A percentile compares a stretch with the other conserved stretches of the same genome.
phyloP scores from a whole-genome alignment of 2,797 vertebrate genomes.

The Fistularia commersonii region DNA sequence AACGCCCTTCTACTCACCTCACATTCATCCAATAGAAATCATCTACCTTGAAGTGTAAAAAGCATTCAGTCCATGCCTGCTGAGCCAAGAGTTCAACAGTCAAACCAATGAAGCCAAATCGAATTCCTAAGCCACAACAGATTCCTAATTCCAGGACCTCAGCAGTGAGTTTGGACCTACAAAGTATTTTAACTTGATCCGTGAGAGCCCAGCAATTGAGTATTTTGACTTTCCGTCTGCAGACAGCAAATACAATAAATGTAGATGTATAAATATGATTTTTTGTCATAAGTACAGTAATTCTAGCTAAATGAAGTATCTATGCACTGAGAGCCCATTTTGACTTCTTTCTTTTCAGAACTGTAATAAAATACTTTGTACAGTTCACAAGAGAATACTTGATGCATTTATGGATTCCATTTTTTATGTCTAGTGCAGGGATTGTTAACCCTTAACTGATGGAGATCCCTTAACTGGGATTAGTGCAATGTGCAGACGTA shows the following conservation, averaged over 20 bases:
- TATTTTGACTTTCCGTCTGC: slow-evolving; percentile 9
- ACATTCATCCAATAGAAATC: slow-evolving; percentile 25
- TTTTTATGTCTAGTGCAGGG: too few relatives aligned
- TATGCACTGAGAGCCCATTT: not conserved
- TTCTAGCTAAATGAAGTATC: slow-evolving; percentile 21
- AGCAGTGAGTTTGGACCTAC: slow-evolving; percentile 26
- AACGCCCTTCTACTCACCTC: slow-evolving; percentile 22
- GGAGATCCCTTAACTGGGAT: too few relatives aligned
- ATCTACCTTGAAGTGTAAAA: slow-evolving; percentile 23
- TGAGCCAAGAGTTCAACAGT: slow-evolving; percentile 29
- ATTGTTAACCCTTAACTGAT: too few relatives aligned
- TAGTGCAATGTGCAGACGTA: too few relatives aligned
- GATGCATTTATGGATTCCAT: too few relatives aligned
- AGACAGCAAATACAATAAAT: too few relatives aligned
- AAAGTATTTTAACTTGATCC: too few relatives aligned
- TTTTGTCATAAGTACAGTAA: not conserved
- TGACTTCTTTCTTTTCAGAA: not conserved
- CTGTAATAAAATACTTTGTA: not conserved
- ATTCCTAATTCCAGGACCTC: slow-evolving; percentile 38
- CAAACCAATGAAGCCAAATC: slow-evolving; percentile 26
- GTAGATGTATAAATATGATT: too few relatives aligned
- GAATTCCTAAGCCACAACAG: slow-evolving; percentile 36
- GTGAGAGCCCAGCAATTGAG: not conserved
- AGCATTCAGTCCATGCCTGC: slow-evolving; percentile 38
- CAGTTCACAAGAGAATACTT: not conserved